Evolutionary conservation across 2,888 invertebrate genomes (phyloP).

Genomic region (Automeris io): DNA sequence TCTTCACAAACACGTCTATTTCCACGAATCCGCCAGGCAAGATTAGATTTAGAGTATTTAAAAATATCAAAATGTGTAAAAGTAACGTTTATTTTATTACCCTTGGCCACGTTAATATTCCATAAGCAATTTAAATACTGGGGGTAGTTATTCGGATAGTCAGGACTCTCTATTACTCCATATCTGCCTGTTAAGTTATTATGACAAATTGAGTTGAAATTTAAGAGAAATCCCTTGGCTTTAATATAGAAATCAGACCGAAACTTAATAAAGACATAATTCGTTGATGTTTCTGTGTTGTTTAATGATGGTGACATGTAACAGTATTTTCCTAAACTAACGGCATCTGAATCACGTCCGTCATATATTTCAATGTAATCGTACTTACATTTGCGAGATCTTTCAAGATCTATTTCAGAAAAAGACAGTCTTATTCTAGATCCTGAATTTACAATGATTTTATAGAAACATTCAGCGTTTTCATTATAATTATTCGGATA

Average conservation of each 20-base stretch:
- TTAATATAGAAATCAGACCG: slow-evolving; percentile 80
- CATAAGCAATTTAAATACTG: slow-evolving; percentile 83
- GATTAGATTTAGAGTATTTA: slow-evolving; percentile 12
- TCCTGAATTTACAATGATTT: slow-evolving; percentile 83
- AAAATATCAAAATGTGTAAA: slow-evolving; percentile 84
- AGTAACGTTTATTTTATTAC: slow-evolving; percentile 87
- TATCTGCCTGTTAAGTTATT: slow-evolving; percentile 78
- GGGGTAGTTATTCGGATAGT: slow-evolving; percentile 84
- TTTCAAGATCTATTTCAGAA: slow-evolving; percentile 84
- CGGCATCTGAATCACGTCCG: slow-evolving; percentile 74
- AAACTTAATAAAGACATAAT: slow-evolving; percentile 83
- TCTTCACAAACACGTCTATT: slow-evolving; percentile 53
- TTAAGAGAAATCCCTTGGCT: slow-evolving; percentile 87
- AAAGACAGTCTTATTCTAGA: slow-evolving; percentile 82
- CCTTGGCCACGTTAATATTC: slow-evolving; percentile 83
- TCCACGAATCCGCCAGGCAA: slow-evolving; percentile 8
- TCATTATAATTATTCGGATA: slow-evolving; percentile 87
- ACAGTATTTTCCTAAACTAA: slow-evolving; percentile 81
- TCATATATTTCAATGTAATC: slow-evolving; percentile 85
- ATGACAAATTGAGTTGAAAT: slow-evolving; percentile 84
- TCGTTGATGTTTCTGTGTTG: slow-evolving; percentile 76
- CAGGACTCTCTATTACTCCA: slow-evolving; percentile 91
- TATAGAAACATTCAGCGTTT: slow-evolving; percentile 88
- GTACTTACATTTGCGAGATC: slow-evolving; percentile 74
- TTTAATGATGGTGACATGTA: slow-evolving; percentile 44